Conservation (phyloP, 2,113 vertebrate genomes). For the Gadus macrocephalus region DNA sequence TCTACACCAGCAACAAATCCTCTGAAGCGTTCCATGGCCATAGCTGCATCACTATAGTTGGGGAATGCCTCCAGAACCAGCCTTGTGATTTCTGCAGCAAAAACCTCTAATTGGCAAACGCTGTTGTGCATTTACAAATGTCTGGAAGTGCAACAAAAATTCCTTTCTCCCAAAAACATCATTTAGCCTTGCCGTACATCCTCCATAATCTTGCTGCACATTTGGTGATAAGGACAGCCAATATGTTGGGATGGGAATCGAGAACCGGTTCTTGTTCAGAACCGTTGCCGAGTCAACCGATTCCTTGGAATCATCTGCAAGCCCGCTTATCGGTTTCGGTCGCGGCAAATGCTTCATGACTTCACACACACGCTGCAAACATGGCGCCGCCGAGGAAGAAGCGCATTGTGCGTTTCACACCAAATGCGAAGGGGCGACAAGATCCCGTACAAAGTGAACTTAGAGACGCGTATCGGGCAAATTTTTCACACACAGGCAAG, state of each 20-base stretch:
- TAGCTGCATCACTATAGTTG: constrained; percentile 1
- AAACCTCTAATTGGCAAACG: constrained; percentile 4
- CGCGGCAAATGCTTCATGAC: too few species aligned
- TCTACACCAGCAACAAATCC: constrained; percentile 1
- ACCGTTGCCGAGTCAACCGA: too few species aligned
- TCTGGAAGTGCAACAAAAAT: constrained; percentile 29
- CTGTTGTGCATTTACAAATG: constrained; percentile 21
- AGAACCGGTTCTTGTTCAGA: too few species aligned
- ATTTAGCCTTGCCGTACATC: constrained; percentile 7
- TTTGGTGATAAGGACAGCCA: constrained; percentile 1
- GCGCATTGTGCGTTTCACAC: too few species aligned
- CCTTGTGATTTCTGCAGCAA: constrained; percentile 24
- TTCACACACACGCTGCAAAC: too few species aligned
- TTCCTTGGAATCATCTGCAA: too few species aligned
- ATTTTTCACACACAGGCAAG: too few species aligned
- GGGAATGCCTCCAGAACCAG: constrained; percentile 28
- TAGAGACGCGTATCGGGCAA: too few species aligned
- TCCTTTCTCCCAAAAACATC: constrained; percentile 17
- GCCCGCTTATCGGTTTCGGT: too few species aligned
- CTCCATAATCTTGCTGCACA: constrained; percentile 15
- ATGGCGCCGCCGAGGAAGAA: too few species aligned
- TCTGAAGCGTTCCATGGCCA: not conserved
- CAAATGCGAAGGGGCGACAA: too few species aligned
- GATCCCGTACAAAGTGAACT: too few species aligned
- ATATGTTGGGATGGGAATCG: not conserved